Evolutionary conservation across 2,113 vertebrate species (phyloP).

Genomic region (Lycaon pictus): DNA sequence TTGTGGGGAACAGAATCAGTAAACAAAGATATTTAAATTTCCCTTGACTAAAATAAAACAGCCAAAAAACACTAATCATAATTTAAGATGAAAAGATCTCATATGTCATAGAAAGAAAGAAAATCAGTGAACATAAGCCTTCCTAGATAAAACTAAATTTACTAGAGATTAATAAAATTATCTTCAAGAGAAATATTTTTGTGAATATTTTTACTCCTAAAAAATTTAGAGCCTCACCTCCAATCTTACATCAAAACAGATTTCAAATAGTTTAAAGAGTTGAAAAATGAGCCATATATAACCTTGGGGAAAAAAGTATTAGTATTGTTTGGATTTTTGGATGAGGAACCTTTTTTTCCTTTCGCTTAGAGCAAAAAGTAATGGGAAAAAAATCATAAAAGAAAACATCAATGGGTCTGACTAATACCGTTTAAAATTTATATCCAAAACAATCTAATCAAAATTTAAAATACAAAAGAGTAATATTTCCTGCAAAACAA

Average conservation of each 20-base stretch:
- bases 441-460: constrained; percentile 16
- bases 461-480: constrained; percentile 37
- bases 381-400: not conserved
- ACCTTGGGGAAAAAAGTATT: not conserved
- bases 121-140: not conserved
- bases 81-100: not conserved
- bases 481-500: constrained; percentile 40
- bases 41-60: not conserved
- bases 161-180: not conserved
- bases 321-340: constrained; percentile 26
- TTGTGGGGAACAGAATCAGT: not conserved
- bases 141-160: not conserved
- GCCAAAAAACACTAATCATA: not conserved
- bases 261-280: constrained; percentile 38
- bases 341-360: not conserved
- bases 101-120: not conserved
- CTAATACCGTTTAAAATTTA: constrained; percentile 32
- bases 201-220: constrained; percentile 27
- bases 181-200: not conserved
- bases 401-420: not conserved
- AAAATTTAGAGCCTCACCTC: not conserved
- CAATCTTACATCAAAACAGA: constrained; percentile 10
- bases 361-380: constrained; percentile 41
- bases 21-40: not conserved
- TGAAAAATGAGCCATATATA: constrained; percentile 33